A percentile compares a stretch with the other conserved stretches of the same genome.
Evolutionary conservation across 2,113 vertebrate species (phyloP).

Genomic region (Callospermophilus lateralis): DNA sequence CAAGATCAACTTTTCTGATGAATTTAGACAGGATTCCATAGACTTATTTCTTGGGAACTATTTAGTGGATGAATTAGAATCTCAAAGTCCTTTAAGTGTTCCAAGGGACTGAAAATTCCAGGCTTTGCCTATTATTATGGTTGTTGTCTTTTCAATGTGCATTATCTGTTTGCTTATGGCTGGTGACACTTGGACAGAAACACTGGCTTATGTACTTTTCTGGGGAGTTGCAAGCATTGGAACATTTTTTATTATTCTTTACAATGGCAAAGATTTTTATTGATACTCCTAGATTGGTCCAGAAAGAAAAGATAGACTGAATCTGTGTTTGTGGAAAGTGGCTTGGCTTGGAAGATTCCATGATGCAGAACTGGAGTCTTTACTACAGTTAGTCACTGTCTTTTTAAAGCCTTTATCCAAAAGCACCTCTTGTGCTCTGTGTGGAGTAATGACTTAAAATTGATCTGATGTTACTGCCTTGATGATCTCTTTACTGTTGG

Average conservation of each 20-base stretch:
- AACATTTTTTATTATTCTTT: constrained; percentile 96
- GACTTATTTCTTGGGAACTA: constrained; percentile 98
- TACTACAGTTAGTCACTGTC: constrained; percentile 88
- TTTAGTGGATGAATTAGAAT: constrained; percentile 94
- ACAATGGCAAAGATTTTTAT: constrained; percentile 98
- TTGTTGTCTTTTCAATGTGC: constrained; percentile 99
- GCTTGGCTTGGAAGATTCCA: constrained; percentile 91
- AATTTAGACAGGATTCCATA: constrained; percentile 98
- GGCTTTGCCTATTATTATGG: constrained; percentile 97
- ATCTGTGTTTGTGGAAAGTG: constrained; percentile 98
- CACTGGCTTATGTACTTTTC: constrained; percentile 96
- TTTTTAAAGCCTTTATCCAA: constrained; percentile 61
- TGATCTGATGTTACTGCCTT: constrained; percentile 58
- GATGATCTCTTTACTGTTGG: constrained; percentile 79
- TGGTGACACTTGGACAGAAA: constrained; percentile 98
- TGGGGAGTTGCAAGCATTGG: constrained; percentile 95
- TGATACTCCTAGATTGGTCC: constrained; percentile 95
- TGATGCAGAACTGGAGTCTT: constrained; percentile 92
- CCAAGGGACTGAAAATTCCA: constrained; percentile 97
- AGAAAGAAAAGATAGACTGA: constrained; percentile 99
- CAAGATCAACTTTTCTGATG: constrained; percentile 99
- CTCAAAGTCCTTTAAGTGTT: constrained; percentile 91
- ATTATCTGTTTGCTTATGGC: constrained; percentile 99
- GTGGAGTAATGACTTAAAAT: constrained; percentile 49
- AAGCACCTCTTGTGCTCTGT: not conserved